Conservation (phyloP, 2,797 vertebrate species). For the Spatula versicolor region DNA sequence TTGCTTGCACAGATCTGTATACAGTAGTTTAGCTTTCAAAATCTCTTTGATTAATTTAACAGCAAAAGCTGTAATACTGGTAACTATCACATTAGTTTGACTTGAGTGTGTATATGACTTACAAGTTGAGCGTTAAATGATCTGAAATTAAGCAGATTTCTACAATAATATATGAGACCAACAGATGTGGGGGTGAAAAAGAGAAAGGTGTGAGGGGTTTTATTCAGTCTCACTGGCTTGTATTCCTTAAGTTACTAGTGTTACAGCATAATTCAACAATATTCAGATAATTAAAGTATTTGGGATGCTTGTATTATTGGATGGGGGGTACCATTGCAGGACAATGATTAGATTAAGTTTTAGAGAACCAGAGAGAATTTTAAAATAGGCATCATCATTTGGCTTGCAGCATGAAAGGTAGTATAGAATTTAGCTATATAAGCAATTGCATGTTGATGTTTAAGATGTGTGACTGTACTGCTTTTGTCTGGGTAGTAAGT, state of each 20-base stretch:
- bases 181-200: not conserved
- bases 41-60: not conserved
- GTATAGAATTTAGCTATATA: not conserved
- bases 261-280: not conserved
- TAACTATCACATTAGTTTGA: not conserved
- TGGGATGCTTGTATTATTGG: not conserved
- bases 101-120: not conserved
- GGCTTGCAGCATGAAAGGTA: not conserved
- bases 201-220: fast-evolving
- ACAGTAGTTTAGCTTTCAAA: not conserved
- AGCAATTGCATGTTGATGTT: not conserved
- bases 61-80: not conserved
- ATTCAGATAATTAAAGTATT: not conserved
- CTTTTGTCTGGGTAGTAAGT: not conserved
- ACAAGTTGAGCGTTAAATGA: not conserved
- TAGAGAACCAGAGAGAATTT: not conserved
- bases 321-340: not conserved
- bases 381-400: not conserved
- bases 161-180: fast-evolving
- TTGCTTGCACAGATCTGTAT: not conserved
- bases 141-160: not conserved
- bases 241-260: not conserved
- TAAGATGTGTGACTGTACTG: not conserved
- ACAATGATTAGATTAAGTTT: not conserved
- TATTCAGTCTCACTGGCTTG: not conserved